These are phyloP conservation scores for Colistium nudipinnis DNA, from an alignment of 2,113 vertebrate species.

Conservation along the genomic window DNA sequence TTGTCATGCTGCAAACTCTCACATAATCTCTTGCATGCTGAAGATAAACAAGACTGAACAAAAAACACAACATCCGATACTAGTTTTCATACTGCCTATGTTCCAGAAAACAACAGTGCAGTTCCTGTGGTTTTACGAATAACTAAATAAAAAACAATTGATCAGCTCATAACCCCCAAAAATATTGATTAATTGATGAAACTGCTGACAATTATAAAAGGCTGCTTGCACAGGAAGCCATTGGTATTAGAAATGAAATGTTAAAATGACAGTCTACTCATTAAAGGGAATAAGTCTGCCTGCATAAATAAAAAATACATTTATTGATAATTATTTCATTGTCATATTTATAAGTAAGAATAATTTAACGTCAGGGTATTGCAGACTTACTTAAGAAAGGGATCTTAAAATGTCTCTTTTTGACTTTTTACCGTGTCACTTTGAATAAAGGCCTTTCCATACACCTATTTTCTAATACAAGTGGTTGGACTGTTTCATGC, in stretches of 20 bases:
- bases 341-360: not conserved
- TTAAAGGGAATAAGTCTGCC: not conserved
- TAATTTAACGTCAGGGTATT: no score
- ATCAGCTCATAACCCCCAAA: not conserved
- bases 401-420: no score
- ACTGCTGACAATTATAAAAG: not conserved
- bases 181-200: not conserved
- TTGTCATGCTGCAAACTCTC: slow-evolving; percentile 17
- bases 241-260: not conserved
- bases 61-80: slow-evolving; percentile 1
- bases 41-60: not conserved
- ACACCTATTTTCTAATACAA: slow-evolving; percentile 5
- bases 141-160: not conserved
- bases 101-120: not conserved
- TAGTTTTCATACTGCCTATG: not conserved
- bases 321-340: not conserved
- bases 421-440: slow-evolving; percentile 15
- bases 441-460: not conserved
- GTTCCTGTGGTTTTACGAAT: not conserved
- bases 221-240: not conserved
- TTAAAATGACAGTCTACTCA: not conserved
- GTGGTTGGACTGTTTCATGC: slow-evolving; percentile 24
- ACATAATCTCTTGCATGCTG: slow-evolving; percentile 35
- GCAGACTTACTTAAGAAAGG: no score
- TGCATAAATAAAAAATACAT: not conserved